Evolutionary conservation across 2,113 vertebrate species (phyloP), one percentile per base, ranked within the genome.

Genomic region (Caretta caretta): DNA sequence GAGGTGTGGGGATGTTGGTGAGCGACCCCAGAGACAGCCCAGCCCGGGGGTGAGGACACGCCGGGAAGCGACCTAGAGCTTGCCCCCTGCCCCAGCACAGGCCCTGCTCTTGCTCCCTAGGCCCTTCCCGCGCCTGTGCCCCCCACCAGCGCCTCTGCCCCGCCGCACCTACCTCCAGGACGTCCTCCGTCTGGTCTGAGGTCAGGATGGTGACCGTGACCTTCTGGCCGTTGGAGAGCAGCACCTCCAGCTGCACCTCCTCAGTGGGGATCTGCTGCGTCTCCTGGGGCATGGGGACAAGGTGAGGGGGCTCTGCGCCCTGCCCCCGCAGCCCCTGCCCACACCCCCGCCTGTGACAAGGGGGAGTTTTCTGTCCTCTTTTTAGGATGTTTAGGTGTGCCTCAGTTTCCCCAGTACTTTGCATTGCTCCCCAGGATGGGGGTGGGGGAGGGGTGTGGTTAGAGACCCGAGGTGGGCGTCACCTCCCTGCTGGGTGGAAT

Each of bases 251-350:
- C 92, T 99, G 97, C 22, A 99, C 99, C 86, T 99, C 99, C 97
- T 99, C 99, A 3, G 99, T 99, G 91, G 99, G 99, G 92, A 99
- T 99, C 98, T 99, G 99, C 97, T 99, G 99, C 0, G 99, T 99
- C 97, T 99, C 99, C 99, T 99, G 87, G 83, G 2, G 79, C 24
- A 90, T 5, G 96, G 65, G 94, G 46, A 96, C 11, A 8, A 46
- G 16, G 14, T 12, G 46, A 35, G 62, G 72, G 72, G 19, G 12
- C 10, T 17, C 13, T 0, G 0, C 8, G 6, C 62, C 46, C 31
- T 24, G 20, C 1, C 22, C 2, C 51, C 1, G 1, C 19, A 2
- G 0, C 14, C 48, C n/a, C 56, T 46, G 8, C 48, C 5, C 9
- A 6, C 1, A 4, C 62, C 88, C n/a, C 4, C 62, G 22, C 80